A percentile compares a stretch with the other conserved stretches of the same genome.
phyloP scores from a whole-genome alignment of 2,888 invertebrate genomes.

The Amiota mariae region DNA sequence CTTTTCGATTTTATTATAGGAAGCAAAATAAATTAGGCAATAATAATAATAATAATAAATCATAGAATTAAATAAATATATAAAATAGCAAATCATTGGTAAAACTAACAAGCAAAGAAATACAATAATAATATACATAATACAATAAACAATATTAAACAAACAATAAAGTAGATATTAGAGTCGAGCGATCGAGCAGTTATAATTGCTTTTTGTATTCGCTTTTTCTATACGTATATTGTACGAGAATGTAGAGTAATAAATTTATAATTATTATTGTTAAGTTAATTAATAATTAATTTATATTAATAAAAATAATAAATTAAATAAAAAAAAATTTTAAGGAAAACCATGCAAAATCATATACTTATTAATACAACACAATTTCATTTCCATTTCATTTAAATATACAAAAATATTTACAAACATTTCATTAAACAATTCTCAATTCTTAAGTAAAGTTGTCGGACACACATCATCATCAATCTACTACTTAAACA shows the following conservation, averaged over 20 bases:
- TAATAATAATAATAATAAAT: too few relatives aligned
- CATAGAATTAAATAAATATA: not conserved
- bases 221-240: not conserved
- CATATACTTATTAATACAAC: constrained; percentile 28
- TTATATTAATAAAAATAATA: too few relatives aligned
- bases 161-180: constrained; percentile 20
- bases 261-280: too few relatives aligned
- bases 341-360: constrained; percentile 27
- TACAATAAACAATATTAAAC: constrained; percentile 16
- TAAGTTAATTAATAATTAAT: too few relatives aligned
- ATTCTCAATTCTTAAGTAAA: too few relatives aligned
- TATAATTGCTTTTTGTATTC: constrained; percentile 4
- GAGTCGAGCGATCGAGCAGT: not conserved
- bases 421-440: not conserved
- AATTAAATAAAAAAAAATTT: too few relatives aligned
- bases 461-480: too few relatives aligned
- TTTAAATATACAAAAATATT: constrained; percentile 16
- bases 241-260: too few relatives aligned
- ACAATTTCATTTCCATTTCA: constrained; percentile 22
- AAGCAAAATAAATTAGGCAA: not conserved
- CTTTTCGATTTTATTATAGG: constrained; percentile 4
- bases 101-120: constrained; percentile 13
- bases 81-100: not conserved
- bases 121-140: constrained; percentile 11
- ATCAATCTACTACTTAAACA: too few relatives aligned